Percentiles rank a stretch among this genome's conserved stretches.
These are phyloP conservation scores for Hyperoplus immaculatus DNA, from an alignment of 2,797 vertebrate genomes.

Conservation along the genomic window DNA sequence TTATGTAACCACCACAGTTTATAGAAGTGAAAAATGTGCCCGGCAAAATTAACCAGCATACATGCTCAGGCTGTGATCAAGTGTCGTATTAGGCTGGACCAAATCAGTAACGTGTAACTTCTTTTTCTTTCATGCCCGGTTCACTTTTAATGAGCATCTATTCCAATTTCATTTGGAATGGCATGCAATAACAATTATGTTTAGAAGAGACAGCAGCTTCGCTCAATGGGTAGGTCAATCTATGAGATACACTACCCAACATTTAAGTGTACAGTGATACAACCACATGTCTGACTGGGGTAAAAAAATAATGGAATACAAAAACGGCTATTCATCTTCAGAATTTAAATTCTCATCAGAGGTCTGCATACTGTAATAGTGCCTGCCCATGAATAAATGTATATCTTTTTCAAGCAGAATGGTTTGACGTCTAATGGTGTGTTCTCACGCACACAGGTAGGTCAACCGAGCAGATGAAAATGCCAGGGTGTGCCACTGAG, in stretches of 20 bases:
- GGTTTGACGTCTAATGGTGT: neutral
- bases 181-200: slow-evolving; percentile 56
- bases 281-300: neutral
- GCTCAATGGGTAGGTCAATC: slow-evolving; percentile 12
- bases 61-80: slow-evolving; percentile 82
- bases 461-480: slow-evolving; percentile 27
- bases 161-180: slow-evolving; percentile 67
- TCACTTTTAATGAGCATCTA: slow-evolving; percentile 81
- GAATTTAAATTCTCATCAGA: slow-evolving; percentile 4
- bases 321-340: neutral
- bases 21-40: slow-evolving; percentile 68
- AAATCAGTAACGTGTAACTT: slow-evolving; percentile 78
- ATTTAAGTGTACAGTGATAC: neutral
- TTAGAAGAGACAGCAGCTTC: slow-evolving; percentile 19
- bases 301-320: slow-evolving; percentile 9
- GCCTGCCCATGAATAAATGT: neutral
- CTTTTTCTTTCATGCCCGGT: slow-evolving; percentile 72
- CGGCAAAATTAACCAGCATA: slow-evolving; percentile 79
- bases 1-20: slow-evolving; percentile 71
- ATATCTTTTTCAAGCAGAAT: neutral
- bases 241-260: slow-evolving; percentile 12
- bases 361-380: neutral
- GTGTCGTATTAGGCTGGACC: slow-evolving; percentile 79
- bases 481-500: slow-evolving; percentile 30
- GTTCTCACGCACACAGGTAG: neutral